phyloP scores from a whole-genome alignment of 2,888 invertebrate species.

The Coleophora deauratella region DNA sequence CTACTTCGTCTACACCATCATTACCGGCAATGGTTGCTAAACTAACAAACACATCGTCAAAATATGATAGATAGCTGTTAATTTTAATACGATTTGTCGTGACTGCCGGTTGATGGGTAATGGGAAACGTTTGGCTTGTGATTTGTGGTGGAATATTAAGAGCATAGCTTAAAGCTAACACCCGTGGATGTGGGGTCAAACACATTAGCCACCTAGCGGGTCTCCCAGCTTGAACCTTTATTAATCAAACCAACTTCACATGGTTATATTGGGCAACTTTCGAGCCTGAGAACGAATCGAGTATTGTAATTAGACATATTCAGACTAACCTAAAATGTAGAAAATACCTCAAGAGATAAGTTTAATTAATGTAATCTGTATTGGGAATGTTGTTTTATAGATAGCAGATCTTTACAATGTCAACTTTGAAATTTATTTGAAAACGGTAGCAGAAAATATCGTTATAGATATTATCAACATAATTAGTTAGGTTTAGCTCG shows the following conservation, averaged over 20 bases:
- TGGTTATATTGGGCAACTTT: constrained; percentile 26
- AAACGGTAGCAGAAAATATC: neutral
- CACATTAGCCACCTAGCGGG: constrained; percentile 70
- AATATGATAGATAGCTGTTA: constrained; percentile 52
- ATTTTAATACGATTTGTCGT: constrained; percentile 67
- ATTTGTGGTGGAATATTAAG: constrained; percentile 63
- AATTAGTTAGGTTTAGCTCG: too few species aligned
- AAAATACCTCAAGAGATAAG: too few species aligned
- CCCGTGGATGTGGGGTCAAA: constrained; percentile 62
- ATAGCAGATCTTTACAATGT: too few species aligned
- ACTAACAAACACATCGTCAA: constrained; percentile 28
- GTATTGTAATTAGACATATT: constrained; percentile 3
- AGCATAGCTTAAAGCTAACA: constrained; percentile 67
- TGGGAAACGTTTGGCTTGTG: constrained; percentile 57
- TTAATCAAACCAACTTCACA: constrained; percentile 47
- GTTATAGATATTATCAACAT: neutral
- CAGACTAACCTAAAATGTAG: neutral
- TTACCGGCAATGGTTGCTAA: constrained; percentile 40
- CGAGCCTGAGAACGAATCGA: constrained; percentile 5
- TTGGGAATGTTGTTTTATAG: too few species aligned
- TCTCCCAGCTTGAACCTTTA: constrained; percentile 48
- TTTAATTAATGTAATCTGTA: too few species aligned
- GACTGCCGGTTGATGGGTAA: constrained; percentile 61
- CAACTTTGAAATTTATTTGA: too few species aligned
- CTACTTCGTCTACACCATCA: constrained; percentile 19